Percentiles rank a stretch among this genome's conserved stretches.
Evolutionary conservation across 2,113 vertebrate species (phyloP).

Genomic region (Scartelaos histophorus): DNA sequence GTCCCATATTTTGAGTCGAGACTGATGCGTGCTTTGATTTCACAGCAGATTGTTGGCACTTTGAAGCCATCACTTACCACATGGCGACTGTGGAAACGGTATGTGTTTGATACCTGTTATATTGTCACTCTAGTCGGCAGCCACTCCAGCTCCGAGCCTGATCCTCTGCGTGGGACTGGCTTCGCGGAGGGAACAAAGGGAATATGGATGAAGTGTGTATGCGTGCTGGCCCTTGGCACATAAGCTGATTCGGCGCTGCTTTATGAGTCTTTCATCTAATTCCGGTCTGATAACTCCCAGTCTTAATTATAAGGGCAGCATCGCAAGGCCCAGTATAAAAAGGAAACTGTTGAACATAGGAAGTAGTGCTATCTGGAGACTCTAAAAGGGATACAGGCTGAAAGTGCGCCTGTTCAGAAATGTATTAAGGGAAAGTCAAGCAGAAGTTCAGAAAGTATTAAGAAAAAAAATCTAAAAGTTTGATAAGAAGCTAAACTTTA

Average conservation of each 20-base stretch:
- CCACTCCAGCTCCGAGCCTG: conserved; percentile 42
- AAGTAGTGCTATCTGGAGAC: conserved; percentile 46
- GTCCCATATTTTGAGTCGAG: conserved; percentile 2
- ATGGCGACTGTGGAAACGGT: conserved; percentile 62
- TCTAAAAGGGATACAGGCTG: conserved; percentile 33
- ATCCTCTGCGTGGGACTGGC: conserved; percentile 46
- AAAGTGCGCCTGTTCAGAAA: conserved; percentile 41
- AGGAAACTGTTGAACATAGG: conserved; percentile 43
- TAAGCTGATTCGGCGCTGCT: conserved; percentile 50
- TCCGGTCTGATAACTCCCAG: conserved; percentile 58
- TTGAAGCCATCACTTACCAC: conserved; percentile 63
- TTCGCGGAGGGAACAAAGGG: conserved; percentile 59
- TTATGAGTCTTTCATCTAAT: conserved; percentile 67
- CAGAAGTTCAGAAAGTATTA: conserved; percentile 30
- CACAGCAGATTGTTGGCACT: conserved; percentile 59
- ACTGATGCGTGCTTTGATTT: conserved; percentile 62
- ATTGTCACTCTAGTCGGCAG: conserved; percentile 48
- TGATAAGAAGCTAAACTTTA: neutral
- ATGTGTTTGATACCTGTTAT: conserved; percentile 64
- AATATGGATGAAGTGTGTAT: conserved; percentile 68
- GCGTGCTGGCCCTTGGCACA: conserved; percentile 54
- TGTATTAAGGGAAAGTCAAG: conserved; percentile 46
- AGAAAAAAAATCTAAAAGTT: neutral
- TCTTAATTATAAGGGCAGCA: conserved; percentile 65
- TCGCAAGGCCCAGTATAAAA: conserved; percentile 38